Conservation (phyloP, 2,113 vertebrate genomes). For the Aptenodytes patagonicus region DNA sequence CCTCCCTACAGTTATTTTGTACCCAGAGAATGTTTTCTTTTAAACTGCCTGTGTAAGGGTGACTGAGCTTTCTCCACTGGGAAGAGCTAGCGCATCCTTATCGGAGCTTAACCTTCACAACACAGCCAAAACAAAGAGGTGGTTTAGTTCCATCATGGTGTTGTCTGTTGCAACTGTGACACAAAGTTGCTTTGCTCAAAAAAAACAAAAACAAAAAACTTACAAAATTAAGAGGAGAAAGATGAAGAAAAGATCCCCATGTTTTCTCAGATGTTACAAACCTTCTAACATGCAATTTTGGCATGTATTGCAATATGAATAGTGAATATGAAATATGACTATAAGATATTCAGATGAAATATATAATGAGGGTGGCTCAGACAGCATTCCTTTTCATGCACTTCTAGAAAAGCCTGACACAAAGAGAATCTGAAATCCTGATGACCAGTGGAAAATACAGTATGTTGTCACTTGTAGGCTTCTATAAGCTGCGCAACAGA, state of each 20-base stretch:
- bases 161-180: background rate
- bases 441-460: background rate
- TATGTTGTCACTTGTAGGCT: background rate
- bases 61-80: background rate
- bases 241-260: background rate
- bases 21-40: conserved; percentile 3
- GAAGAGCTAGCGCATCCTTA: background rate
- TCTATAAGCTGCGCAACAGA: background rate
- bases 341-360: background rate
- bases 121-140: background rate
- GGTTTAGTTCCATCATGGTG: background rate
- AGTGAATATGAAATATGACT: background rate
- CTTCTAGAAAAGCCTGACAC: background rate
- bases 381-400: background rate
- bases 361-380: background rate
- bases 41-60: background rate
- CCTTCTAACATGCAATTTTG: background rate
- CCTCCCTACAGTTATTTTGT: background rate
- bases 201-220: background rate
- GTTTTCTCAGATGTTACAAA: background rate
- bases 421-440: background rate
- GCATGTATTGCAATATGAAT: background rate
- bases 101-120: background rate
- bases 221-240: background rate
- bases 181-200: background rate